Evolutionary conservation across 1,140 invertebrate species (phyloP).

Genomic region (Pectinophora gossypiella): DNA sequence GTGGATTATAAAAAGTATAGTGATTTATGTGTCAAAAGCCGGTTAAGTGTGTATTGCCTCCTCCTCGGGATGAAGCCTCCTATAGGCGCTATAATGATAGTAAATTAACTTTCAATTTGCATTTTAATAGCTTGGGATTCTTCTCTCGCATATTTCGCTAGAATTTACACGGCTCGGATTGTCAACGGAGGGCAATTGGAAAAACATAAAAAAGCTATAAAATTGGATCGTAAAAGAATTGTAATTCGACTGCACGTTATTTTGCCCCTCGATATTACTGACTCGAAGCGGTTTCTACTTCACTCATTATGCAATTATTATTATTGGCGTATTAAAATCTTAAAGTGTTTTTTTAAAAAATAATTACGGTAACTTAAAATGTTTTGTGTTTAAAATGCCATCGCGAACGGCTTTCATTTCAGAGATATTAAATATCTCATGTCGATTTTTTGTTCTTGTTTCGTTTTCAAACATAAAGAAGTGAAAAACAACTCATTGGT

Average conservation of each 20-base stretch:
- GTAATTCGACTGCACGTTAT: constrained; percentile 42
- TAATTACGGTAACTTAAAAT: no score
- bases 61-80: constrained; percentile 10
- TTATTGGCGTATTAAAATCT: constrained; percentile 2
- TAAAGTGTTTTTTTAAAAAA: constrained; percentile 4
- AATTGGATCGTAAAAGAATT: constrained; percentile 66
- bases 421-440: no score
- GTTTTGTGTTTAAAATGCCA: no score
- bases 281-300: neutral
- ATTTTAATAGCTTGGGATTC: constrained; percentile 52
- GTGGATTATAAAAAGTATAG: neutral
- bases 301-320: constrained; percentile 1
- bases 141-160: constrained; percentile 58
- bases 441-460: no score
- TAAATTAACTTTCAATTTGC: constrained; percentile 57
- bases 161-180: constrained; percentile 58
- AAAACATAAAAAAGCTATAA: constrained; percentile 67
- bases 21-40: neutral
- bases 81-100: constrained; percentile 27
- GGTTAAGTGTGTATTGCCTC: neutral
- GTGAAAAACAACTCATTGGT: no score
- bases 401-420: no score
- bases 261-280: constrained; percentile 21
- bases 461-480: no score
- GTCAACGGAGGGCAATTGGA: constrained; percentile 62